A percentile compares a stretch with the other conserved stretches of the same genome.
Conservation (phyloP, 2,797 vertebrate species). For the Geotrypetes seraphini region DNA sequence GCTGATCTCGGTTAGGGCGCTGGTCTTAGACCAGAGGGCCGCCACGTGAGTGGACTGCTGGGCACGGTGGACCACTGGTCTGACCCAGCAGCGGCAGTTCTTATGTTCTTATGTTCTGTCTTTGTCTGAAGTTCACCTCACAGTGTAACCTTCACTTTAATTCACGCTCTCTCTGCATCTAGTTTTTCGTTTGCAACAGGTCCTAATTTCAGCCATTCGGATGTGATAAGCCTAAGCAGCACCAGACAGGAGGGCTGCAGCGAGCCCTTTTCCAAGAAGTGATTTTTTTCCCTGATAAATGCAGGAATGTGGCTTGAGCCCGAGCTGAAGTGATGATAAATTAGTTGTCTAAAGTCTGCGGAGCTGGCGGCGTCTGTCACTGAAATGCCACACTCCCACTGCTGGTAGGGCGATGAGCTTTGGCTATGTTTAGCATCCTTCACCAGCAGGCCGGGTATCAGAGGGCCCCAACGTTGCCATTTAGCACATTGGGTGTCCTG, state of each 20-base stretch:
- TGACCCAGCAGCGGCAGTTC: no score
- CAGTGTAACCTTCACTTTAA: no score
- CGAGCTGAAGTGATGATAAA: constrained; percentile 20
- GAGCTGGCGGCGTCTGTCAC: constrained; percentile 29
- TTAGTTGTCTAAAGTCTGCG: constrained; percentile 17
- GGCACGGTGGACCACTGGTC: no score
- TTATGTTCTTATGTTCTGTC: no score
- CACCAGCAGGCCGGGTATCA: constrained; percentile 16
- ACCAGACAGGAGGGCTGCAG: neutral
- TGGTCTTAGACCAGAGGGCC: no score
- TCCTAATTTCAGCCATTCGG: neutral
- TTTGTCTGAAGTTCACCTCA: no score
- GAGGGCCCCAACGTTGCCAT: constrained; percentile 17
- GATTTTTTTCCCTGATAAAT: constrained; percentile 16
- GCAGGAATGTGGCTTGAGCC: constrained; percentile 1
- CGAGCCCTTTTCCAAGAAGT: neutral
- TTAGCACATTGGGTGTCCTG: constrained; percentile 39
- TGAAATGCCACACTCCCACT: constrained; percentile 40
- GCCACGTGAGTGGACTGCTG: no score
- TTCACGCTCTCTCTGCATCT: neutral
- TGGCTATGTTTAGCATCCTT: constrained; percentile 20
- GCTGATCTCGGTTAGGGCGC: no score
- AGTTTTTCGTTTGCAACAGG: constrained; percentile 1
- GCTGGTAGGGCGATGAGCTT: constrained; percentile 30
- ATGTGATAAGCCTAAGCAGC: neutral